Evolutionary conservation across 1,140 invertebrate species (phyloP).

Genomic region (Lordiphosa clarofinis): DNA sequence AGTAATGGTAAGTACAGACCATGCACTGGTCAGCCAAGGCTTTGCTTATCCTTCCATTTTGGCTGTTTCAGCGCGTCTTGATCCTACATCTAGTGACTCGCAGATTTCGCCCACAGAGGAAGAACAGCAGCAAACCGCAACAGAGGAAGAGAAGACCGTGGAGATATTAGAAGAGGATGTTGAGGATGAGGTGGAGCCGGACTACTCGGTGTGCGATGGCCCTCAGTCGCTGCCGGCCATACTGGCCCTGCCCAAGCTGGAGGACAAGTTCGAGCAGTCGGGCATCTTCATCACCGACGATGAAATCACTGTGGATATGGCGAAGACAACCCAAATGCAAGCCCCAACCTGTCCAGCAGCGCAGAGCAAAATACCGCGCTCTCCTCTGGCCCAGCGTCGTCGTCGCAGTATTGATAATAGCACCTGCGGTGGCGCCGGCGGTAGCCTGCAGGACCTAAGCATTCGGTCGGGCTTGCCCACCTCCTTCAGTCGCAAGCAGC

Average conservation of each 20-base stretch:
- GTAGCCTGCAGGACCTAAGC: conserved; percentile 64
- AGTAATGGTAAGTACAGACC: conserved; percentile 82
- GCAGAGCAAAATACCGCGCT: conserved; percentile 67
- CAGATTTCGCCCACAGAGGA: conserved; percentile 73
- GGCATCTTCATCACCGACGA: conserved; percentile 80
- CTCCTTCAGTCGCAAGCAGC: conserved; percentile 54
- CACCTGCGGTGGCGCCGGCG: conserved; percentile 49
- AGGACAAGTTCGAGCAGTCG: conserved; percentile 67
- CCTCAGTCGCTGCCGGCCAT: conserved; percentile 70
- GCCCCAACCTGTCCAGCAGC: conserved; percentile 79
- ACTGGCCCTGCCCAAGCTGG: conserved; percentile 29
- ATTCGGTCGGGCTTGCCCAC: conserved; percentile 45
- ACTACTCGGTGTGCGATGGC: conserved; percentile 48
- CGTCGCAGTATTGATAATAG: conserved; percentile 69
- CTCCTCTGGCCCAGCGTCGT: conserved; percentile 59
- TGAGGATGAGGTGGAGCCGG: conserved; percentile 20
- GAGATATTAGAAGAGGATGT: conserved; percentile 26
- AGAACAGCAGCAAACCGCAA: conserved; percentile 3
- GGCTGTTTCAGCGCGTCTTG: conserved; percentile 61
- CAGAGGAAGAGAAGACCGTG: conserved; percentile 19
- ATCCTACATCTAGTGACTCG: conserved; percentile 79
- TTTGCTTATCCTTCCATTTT: neutral
- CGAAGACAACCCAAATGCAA: conserved; percentile 82
- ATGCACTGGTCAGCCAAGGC: neutral
- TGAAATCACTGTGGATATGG: conserved; percentile 84